Percentiles rank a stretch among this genome's conserved stretches.
Conservation (phyloP, 2,888 invertebrate genomes). For the Cremastinae sp. region DNA sequence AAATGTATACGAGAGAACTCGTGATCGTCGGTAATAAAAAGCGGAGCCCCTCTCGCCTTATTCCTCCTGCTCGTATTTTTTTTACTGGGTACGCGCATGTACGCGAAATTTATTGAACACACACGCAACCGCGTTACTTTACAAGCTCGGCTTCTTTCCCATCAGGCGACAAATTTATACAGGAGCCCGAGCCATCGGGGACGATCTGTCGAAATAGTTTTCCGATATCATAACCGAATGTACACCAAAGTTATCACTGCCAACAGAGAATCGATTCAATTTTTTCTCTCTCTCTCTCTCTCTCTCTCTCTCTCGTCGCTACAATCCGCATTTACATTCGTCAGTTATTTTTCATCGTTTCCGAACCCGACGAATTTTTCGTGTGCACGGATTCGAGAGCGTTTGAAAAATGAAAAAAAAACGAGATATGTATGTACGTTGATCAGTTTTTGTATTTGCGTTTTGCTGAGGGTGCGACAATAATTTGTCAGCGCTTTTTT, state of each 20-base stretch:
- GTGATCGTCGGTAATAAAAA: constrained; percentile 45
- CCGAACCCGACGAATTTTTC: neutral
- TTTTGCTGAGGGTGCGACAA: neutral
- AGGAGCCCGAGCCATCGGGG: constrained; percentile 20
- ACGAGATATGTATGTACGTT: too few relatives aligned
- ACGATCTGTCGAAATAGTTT: constrained; percentile 46
- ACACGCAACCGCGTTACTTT: constrained; percentile 23
- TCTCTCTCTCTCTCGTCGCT: neutral
- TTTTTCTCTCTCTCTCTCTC: constrained; percentile 30
- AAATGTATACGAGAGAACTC: constrained; percentile 46
- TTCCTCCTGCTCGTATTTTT: neutral
- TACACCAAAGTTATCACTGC: constrained; percentile 25
- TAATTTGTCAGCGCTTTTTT: constrained; percentile 30
- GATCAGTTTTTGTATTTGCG: neutral
- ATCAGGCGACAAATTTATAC: constrained; percentile 47
- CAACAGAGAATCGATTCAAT: constrained; percentile 19
- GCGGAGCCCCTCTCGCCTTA: constrained; percentile 32
- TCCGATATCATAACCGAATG: constrained; percentile 50
- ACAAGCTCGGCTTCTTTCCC: constrained; percentile 10
- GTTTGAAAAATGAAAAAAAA: too few relatives aligned
- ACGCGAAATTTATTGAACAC: constrained; percentile 30
- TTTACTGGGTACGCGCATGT: constrained; percentile 28
- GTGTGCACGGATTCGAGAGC: too few relatives aligned
- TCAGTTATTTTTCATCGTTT: constrained; percentile 9
- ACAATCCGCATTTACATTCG: constrained; percentile 2